Conservation (phyloP, 2,888 invertebrate genomes). For the Capitulum mitella region DNA sequence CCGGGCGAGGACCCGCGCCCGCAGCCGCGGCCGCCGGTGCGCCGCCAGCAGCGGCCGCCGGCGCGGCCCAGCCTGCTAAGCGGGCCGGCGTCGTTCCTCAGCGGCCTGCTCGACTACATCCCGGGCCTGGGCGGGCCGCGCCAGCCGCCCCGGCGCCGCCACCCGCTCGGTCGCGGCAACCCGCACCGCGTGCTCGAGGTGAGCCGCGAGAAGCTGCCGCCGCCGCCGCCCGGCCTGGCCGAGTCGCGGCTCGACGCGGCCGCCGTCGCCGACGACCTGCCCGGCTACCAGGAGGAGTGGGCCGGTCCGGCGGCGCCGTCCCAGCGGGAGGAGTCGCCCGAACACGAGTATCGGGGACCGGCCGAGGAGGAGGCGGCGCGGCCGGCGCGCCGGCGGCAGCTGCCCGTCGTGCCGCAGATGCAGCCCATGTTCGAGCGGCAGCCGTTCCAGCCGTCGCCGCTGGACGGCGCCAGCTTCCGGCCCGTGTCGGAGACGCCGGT, state of each 20-base stretch:
- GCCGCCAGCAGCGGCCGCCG: neutral
- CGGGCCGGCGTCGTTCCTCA: neutral
- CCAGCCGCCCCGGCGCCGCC: too few relatives aligned
- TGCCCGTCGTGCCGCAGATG: neutral
- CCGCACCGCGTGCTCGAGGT: conserved; percentile 13
- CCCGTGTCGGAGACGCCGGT: neutral
- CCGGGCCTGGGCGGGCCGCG: neutral
- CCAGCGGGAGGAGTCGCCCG: neutral
- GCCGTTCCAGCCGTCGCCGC: conserved; percentile 20
- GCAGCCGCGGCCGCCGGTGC: conserved; percentile 8
- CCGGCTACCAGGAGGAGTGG: neutral
- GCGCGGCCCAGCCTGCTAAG: neutral
- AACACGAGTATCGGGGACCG: neutral
- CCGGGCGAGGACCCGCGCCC: conserved; percentile 3
- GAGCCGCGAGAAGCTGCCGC: neutral
- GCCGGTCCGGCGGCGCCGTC: neutral
- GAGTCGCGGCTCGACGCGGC: neutral
- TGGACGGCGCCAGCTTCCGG: conserved; percentile 19
- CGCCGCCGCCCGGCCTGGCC: neutral
- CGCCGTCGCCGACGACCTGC: neutral
- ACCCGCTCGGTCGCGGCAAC: neutral
- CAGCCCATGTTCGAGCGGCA: conserved; percentile 2
- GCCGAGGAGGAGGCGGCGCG: neutral
- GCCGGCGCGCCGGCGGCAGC: neutral
- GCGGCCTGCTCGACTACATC: neutral